phyloP scores from a whole-genome alignment of 2,113 vertebrate genomes.

The Scartelaos histophorus region DNA sequence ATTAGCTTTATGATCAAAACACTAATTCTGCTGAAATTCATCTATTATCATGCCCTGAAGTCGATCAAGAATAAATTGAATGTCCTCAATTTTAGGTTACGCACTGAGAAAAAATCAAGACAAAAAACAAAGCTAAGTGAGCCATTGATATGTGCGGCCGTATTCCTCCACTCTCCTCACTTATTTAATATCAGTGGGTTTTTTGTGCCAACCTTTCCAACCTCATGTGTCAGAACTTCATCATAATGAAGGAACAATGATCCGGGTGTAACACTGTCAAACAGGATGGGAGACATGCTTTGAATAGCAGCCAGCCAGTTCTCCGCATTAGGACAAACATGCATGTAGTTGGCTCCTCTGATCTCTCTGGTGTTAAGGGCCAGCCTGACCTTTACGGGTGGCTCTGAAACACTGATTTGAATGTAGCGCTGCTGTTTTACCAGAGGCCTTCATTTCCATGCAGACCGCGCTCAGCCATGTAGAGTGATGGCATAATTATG shows the following conservation, averaged over 20 bases:
- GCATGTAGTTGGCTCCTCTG: conserved; percentile 36
- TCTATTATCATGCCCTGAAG: neutral
- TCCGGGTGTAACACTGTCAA: conserved; percentile 11
- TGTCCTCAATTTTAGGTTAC: neutral
- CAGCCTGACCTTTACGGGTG: conserved; percentile 52
- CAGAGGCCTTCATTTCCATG: conserved; percentile 40
- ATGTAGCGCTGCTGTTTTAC: conserved; percentile 28
- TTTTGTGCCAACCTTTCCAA: conserved; percentile 4
- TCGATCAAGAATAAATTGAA: neutral
- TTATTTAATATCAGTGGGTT: conserved; percentile 9
- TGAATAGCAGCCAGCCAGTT: conserved; percentile 29
- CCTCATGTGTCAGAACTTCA: conserved; percentile 16
- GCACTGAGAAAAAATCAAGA: neutral
- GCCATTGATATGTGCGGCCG: neutral
- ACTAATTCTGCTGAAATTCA: neutral
- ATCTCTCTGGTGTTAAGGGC: conserved; percentile 26
- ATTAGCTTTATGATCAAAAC: neutral
- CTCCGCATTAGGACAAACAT: conserved; percentile 38
- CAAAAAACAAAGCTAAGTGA: neutral
- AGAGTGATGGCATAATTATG: conserved; percentile 58
- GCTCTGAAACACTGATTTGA: conserved; percentile 36
- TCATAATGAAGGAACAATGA: conserved; percentile 28
- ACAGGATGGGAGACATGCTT: conserved; percentile 22
- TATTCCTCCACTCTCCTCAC: conserved; percentile 9
- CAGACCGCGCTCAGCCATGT: conserved; percentile 27